Conservation (phyloP, 2,113 vertebrate species). For the Heterotis niloticus region DNA sequence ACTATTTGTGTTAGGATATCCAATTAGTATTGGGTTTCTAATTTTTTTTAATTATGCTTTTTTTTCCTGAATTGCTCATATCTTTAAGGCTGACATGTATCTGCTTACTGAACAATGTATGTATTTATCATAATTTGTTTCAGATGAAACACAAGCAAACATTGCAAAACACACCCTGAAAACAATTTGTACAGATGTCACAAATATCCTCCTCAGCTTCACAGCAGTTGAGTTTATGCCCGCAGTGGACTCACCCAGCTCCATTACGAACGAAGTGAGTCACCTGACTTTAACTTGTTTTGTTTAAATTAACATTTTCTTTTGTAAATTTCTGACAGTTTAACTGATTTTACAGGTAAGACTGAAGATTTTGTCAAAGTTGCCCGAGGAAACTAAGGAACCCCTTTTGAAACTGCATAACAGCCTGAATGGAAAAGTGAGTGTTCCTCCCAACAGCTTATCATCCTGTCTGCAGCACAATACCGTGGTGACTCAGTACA, state of each 20-base stretch:
- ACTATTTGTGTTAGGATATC: too few relatives aligned
- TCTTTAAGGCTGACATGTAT: not conserved
- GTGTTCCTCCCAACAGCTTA: constrained; percentile 16
- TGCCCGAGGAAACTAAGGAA: constrained; percentile 79
- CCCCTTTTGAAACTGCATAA: constrained; percentile 83
- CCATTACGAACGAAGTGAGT: constrained; percentile 78
- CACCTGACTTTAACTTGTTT: not conserved
- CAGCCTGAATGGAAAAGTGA: constrained; percentile 85
- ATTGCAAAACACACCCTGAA: constrained; percentile 84
- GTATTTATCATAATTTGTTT: constrained; percentile 22
- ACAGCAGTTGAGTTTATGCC: constrained; percentile 86
- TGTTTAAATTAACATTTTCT: not conserved
- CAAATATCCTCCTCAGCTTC: constrained; percentile 89
- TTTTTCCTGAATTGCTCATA: too few relatives aligned
- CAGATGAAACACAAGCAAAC: constrained; percentile 86
- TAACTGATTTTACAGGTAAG: constrained; percentile 62
- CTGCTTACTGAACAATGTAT: not conserved
- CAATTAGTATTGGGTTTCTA: too few relatives aligned
- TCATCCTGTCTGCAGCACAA: not conserved
- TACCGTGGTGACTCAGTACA: too few relatives aligned
- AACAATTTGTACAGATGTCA: constrained; percentile 81
- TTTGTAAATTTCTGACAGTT: not conserved
- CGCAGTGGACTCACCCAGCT: constrained; percentile 72
- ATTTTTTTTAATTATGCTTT: too few relatives aligned
- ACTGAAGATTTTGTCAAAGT: constrained; percentile 83